Base-by-base conservation (phyloP, 1,140 invertebrate genomes). In the Probaryconus sp. region DNA sequence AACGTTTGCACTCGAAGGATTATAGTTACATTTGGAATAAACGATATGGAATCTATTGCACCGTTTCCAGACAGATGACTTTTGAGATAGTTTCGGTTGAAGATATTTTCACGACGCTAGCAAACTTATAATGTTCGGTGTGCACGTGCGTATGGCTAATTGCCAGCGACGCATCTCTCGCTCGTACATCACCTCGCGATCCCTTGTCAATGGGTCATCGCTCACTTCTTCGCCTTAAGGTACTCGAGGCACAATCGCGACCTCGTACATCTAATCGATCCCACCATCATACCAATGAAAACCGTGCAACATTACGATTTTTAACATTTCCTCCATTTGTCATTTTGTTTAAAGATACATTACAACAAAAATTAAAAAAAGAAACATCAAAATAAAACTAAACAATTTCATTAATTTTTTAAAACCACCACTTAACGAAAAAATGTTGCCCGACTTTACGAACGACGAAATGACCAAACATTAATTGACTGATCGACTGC, bases 141-240 rank as follows among this genome's bases (percentile, higher is more conserved):
- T 65, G 37, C 50, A 64, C 51, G 58, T 58, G 48, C 58, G 56
- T 58, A 53, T 18, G 5, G 40, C 61, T 67, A 73, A 73, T 67
- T 61, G 70, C 61, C 47, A 61, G 48, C 61, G 63, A 67, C 70
- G 61, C 61, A 61, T 73, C 69, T 60, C 55, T 38, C 16, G 69
- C 69, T 73, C 69, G 69, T 73, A 65, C 61, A 73, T 67, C 70
- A 73, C 61, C 48, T 40, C 61, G 45, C 61, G 55, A 73, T 73
- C 47, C 48, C 69, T 61, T 73, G 70, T 73, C 70, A 67, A 73
- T 73, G 70, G 61, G 45, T 73, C 70, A 73, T 73, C 70, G 70
- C 69, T 73, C 69, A 73, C 55, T 73, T 73, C 61, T 61, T 73
- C 61, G 69, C 69, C 69, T 65, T 45, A 43, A 73, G 60, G 51